Evolutionary conservation across 2,888 invertebrate genomes (phyloP).

Genomic region (Galerucella nymphaeae): DNA sequence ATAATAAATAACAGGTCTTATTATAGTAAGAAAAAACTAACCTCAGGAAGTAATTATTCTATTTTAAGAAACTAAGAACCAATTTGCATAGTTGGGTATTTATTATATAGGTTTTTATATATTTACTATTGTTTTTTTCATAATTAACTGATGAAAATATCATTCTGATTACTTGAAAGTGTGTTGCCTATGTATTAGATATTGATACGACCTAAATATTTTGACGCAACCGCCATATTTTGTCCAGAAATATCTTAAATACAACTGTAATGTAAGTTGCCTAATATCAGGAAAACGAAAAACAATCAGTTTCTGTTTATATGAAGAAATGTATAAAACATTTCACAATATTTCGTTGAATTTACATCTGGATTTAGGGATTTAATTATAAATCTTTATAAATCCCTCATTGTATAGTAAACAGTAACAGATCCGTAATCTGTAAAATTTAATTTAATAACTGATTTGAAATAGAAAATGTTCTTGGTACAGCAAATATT

Average conservation of each 20-base stretch:
- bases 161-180: neutral
- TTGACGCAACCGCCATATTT: neutral
- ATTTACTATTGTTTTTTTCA: neutral
- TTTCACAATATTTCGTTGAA: neutral
- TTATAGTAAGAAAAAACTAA: neutral
- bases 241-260: neutral
- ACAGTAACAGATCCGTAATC: too few relatives aligned
- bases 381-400: too few relatives aligned
- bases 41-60: neutral
- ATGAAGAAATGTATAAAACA: neutral
- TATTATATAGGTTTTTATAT: neutral
- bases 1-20: neutral
- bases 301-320: neutral
- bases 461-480: too few relatives aligned
- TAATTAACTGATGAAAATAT: neutral
- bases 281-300: neutral
- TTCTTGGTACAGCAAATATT: too few relatives aligned
- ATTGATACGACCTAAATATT: neutral
- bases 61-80: neutral
- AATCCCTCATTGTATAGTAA: too few relatives aligned
- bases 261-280: constrained; percentile 5
- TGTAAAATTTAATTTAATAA: too few relatives aligned
- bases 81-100: neutral
- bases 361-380: too few relatives aligned
- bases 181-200: neutral